Conservation (phyloP, 2,888 invertebrate species). For the Chalcosyrphus nemorum region DNA sequence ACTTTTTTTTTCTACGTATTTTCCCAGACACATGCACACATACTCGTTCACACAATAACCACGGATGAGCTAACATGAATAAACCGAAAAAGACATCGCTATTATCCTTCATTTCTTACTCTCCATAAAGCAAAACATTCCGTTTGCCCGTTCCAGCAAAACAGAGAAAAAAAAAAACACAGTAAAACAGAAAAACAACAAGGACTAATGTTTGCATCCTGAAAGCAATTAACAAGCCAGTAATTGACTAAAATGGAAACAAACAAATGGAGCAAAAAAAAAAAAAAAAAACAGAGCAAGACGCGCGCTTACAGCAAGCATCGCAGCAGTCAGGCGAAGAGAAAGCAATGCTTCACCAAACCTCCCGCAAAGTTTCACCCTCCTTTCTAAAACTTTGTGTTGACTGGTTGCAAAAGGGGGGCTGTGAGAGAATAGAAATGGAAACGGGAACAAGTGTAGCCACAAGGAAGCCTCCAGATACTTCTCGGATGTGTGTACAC, state of each 20-base stretch:
- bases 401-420: slow-evolving; percentile 18
- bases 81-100: slow-evolving; percentile 58
- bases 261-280: slow-evolving; percentile 74
- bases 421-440: slow-evolving; percentile 59
- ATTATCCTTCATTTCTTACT: slow-evolving; percentile 60
- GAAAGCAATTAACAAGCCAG: slow-evolving; percentile 80
- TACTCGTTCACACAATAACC: slow-evolving; percentile 7
- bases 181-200: slow-evolving; percentile 48
- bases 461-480: slow-evolving; percentile 68
- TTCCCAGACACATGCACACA: background rate
- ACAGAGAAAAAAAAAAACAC: slow-evolving; percentile 1
- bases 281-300: slow-evolving; percentile 42
- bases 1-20: slow-evolving; percentile 54
- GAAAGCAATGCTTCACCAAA: slow-evolving; percentile 42
- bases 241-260: slow-evolving; percentile 80
- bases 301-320: slow-evolving; percentile 49
- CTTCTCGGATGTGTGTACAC: slow-evolving; percentile 60
- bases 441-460: slow-evolving; percentile 69
- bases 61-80: slow-evolving; percentile 53
- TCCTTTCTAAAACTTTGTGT: slow-evolving; percentile 46
- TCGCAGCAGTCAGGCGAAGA: slow-evolving; percentile 3
- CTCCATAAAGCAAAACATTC: slow-evolving; percentile 49
- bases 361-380: slow-evolving; percentile 46
- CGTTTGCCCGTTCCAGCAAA: slow-evolving; percentile 16
- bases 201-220: slow-evolving; percentile 68